Base-by-base conservation (phyloP, 2,113 vertebrate species). In the Panurus biarmicus region DNA sequence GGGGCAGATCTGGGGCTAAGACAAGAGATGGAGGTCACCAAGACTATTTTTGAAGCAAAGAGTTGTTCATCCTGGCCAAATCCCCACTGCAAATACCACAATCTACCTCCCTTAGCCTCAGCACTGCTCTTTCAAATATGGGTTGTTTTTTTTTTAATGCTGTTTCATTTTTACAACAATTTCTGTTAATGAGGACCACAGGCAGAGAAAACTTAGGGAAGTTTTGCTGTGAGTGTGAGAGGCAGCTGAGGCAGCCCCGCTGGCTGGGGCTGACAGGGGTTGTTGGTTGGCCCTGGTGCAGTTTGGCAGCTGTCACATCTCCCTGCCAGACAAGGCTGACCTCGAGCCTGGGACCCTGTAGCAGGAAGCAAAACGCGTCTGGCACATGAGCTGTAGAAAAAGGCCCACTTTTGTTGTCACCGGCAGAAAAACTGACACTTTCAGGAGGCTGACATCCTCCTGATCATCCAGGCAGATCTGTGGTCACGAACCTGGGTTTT, bases 241-340 rank as follows among this genome's bases (percentile, higher is more conserved):
- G 61, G 81, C 89, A 67, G 73, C 72, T 60, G 56, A 71, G 71
- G 78, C 40, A 42, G 40, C 40, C 40, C 12, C 10, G 40, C 40
- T 42, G 40, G 40, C 24, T 3, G 3, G 53, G 44, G 67, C 74
- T 93, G 90, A 79, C 87, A 70, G 82, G 60, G 85, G 70, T 50
- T 89, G 93, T 51, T 0, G 7, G 18, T 1, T 33, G 40, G 69
- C 61, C 54, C 62, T 12, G 8, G 78, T 0, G 0, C 4, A 2
- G 16, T 82, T 92, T 7, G 29, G 75, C 67, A 87, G 92, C 92
- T 89, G 82, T 83, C 90, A 93, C 42, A 9, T 95, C 90, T 91
- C 78, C 71, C 64, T 33, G 56, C 45, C 71, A 73, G 82, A 54
- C 11, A 4, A 50, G 56, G 54, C 38, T 95, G 93, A 93, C 93